phyloP scores from a whole-genome alignment of 30 jellyfish, hydroid and myxozoan species.

The Chrysaora quinquecirrha region DNA sequence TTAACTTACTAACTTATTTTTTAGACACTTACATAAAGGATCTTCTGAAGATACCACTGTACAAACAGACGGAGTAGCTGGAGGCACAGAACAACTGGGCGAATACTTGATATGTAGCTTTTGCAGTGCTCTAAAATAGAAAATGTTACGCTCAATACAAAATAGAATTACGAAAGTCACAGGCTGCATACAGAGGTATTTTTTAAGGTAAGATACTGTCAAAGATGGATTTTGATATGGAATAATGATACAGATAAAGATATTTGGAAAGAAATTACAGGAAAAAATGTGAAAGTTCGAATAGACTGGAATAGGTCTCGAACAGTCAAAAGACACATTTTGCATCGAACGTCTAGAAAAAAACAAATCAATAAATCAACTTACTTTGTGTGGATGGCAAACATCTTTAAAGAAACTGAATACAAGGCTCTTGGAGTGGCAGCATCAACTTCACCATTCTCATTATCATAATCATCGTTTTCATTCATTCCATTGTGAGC shows the following conservation, averaged over 20 bases:
- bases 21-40: conserved; percentile 65
- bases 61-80: conserved; percentile 56
- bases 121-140: conserved; percentile 56
- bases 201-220: too few species aligned
- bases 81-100: conserved; percentile 55
- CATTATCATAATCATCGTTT: conserved; percentile 19
- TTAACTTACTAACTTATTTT: too few species aligned
- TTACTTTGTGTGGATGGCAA: conserved; percentile 79
- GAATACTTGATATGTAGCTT: conserved; percentile 56
- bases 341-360: too few species aligned
- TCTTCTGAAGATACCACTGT: conserved; percentile 68
- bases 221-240: too few species aligned
- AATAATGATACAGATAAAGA: too few species aligned
- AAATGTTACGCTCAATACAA: too few species aligned
- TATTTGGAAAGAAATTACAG: too few species aligned
- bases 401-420: conserved; percentile 65
- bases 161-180: too few species aligned
- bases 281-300: too few species aligned
- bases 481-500: conserved; percentile 37
- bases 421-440: conserved; percentile 17
- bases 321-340: too few species aligned
- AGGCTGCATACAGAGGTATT: too few species aligned
- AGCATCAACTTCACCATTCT: not conserved
- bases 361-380: conserved; percentile 10
- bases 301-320: too few species aligned